phyloP scores from a whole-genome alignment of 1,140 invertebrate species.

The Cheumatopsyche charites region DNA sequence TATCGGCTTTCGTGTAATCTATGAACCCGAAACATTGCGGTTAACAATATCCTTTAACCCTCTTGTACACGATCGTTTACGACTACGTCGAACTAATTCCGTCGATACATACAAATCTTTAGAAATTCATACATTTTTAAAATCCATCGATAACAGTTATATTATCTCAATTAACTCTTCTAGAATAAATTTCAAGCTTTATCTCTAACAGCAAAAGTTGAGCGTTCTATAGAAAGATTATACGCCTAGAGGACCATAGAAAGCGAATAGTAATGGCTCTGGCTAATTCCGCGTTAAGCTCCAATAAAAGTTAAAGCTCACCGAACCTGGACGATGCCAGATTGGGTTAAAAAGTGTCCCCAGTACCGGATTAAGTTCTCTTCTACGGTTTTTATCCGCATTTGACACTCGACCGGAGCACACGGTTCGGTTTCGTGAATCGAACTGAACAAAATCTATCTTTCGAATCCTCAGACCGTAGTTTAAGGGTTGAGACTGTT shows the following conservation, averaged over 20 bases:
- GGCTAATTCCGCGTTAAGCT: conserved; percentile 16
- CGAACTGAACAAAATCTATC: too few relatives aligned
- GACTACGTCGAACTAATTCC: neutral
- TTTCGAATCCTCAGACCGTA: too few relatives aligned
- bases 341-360: conserved; percentile 13
- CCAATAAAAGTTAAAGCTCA: conserved; percentile 19
- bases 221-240: neutral
- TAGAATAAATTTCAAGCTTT: neutral
- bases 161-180: neutral
- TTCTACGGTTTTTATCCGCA: neutral
- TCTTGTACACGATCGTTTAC: neutral
- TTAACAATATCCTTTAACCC: conserved; percentile 27
- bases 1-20: conserved; percentile 25
- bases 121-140: too few relatives aligned
- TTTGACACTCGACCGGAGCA: too few relatives aligned
- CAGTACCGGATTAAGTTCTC: conserved; percentile 1
- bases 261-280: conserved; percentile 1
- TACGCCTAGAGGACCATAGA: neutral
- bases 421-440: too few relatives aligned
- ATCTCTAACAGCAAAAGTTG: conserved; percentile 1
- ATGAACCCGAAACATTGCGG: conserved; percentile 26
- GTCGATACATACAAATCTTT: too few relatives aligned
- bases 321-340: neutral
- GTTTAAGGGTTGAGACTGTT: too few relatives aligned
- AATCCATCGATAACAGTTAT: too few relatives aligned